Conservation (phyloP, 2,113 vertebrate genomes). For the Clupea harengus region DNA sequence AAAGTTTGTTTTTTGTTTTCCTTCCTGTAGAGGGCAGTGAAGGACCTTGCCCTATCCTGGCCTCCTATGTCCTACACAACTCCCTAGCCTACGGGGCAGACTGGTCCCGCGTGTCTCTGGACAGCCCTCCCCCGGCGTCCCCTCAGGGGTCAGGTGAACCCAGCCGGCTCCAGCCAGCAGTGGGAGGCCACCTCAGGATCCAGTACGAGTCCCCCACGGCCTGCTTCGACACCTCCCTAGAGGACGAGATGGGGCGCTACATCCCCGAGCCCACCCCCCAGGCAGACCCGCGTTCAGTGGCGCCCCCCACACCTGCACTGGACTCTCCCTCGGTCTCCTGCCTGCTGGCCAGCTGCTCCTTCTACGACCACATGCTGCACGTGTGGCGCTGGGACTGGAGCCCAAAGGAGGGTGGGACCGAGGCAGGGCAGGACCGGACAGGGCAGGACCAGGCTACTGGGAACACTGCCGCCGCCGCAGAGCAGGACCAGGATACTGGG, state of each 20-base stretch:
- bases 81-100: constrained; percentile 91
- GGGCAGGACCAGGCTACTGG: background rate
- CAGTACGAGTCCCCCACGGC: constrained; percentile 76
- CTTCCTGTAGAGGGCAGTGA: constrained; percentile 65
- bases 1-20: constrained; percentile 50
- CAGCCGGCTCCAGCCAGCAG: constrained; percentile 32
- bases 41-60: constrained; percentile 68
- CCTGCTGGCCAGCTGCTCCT: constrained; percentile 89
- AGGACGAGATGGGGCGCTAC: constrained; percentile 68
- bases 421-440: background rate
- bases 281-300: background rate
- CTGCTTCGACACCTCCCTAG: constrained; percentile 73
- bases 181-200: constrained; percentile 69
- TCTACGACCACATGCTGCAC: constrained; percentile 89
- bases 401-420: constrained; percentile 40
- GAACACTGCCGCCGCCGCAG: background rate
- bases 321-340: constrained; percentile 43
- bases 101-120: constrained; percentile 80
- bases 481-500: background rate
- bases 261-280: constrained; percentile 42
- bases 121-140: constrained; percentile 38
- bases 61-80: constrained; percentile 80
- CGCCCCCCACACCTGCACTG: background rate
- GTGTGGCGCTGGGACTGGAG: constrained; percentile 88
- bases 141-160: constrained; percentile 43